Base-by-base conservation (phyloP, 2,113 vertebrate genomes). In the Miniopterus natalensis region DNA sequence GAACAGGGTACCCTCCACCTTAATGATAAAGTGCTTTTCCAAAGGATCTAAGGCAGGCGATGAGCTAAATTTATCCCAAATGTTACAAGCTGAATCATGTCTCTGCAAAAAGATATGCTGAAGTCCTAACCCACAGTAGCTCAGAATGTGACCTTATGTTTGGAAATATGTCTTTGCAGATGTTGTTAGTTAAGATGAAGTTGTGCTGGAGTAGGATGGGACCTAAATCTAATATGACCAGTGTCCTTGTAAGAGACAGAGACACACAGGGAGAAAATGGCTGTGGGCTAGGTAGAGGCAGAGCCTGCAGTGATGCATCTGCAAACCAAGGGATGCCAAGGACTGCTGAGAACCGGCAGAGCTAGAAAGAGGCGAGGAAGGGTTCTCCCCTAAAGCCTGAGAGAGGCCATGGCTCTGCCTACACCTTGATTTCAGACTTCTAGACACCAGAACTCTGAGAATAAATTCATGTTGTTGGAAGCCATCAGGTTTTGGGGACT, bases 1-100 rank as follows among this genome's bases (percentile, higher is more conserved):
- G 4, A 49, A 1, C 10, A 36, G 0, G 10, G 9, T 5, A 1
- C 9, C 12, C n/a, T 45, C 45, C 4, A n/a, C 31, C 53, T 78
- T 63, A 63, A 75, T 49, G 25, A 80, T 15, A 4, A 51, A 77
- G 23, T 27, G 18, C 57, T 92, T 90, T 65, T 15, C 27, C 29
- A 40, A 20, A 23, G 45, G 13, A n/a, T 20, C 31, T 36, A 65
- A 87, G 31, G 47, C 12, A 77, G 9, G 31, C 15, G 1, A 23
- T 47, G 68, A 90, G 23, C 8, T 71, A 90, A 94, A 42, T 3
- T 40, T 31, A 78, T 73, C 15, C 23, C 77, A 73, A 12, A 55
- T 7, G 5, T n/a, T 51, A 42, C 47, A 20, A 20, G 47, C 25
- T 65, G 57, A 94, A 40, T 42, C 31, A 68, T 2, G 15, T 29